Evolutionary conservation across 1,140 invertebrate genomes (phyloP).

Genomic region (Drosophila leontia): DNA sequence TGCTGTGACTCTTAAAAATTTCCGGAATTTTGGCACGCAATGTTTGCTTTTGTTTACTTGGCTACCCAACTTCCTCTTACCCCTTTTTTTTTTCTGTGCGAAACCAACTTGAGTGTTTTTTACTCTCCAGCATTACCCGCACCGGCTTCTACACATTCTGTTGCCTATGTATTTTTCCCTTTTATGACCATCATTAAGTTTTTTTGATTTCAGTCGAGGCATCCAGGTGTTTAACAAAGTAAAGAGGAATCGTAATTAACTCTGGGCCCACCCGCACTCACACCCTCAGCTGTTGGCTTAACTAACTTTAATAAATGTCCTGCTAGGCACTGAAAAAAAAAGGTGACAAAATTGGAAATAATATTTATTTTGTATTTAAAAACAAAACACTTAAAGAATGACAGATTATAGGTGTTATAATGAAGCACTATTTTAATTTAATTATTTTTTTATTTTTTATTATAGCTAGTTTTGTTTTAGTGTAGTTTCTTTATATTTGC

Average conservation of each 20-base stretch:
- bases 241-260: constrained; percentile 73
- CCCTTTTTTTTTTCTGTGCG: not conserved
- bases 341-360: not conserved
- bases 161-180: constrained; percentile 5
- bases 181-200: constrained; percentile 23
- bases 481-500: constrained; percentile 53
- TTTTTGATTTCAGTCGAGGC: constrained; percentile 38
- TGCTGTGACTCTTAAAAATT: constrained; percentile 81
- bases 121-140: constrained; percentile 13
- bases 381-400: too few species aligned
- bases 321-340: constrained; percentile 2
- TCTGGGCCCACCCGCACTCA: constrained; percentile 10
- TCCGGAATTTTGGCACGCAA: constrained; percentile 80
- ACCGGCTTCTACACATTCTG: constrained; percentile 9
- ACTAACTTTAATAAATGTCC: constrained; percentile 48
- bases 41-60: constrained; percentile 77
- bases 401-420: not conserved
- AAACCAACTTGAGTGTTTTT: constrained; percentile 6
- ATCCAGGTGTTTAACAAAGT: constrained; percentile 54
- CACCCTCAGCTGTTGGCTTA: constrained; percentile 8
- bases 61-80: constrained; percentile 31
- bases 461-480: not conserved
- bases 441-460: not conserved
- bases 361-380: too few species aligned
- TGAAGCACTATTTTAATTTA: not conserved